phyloP scores from a whole-genome alignment of 2,888 invertebrate genomes.

The Drosophila multiciliata region DNA sequence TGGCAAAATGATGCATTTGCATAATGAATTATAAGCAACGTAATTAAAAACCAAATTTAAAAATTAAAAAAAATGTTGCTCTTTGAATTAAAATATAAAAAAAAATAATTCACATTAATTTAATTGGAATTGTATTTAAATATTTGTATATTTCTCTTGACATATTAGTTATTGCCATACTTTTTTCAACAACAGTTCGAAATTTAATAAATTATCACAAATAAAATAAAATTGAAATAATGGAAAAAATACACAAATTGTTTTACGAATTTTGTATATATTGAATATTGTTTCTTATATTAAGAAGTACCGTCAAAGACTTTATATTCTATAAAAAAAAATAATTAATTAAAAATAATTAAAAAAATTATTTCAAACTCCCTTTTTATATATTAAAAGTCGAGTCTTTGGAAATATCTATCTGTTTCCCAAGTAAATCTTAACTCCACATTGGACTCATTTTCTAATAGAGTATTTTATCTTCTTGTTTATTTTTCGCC shows the following conservation, averaged over 20 bases:
- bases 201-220: neutral
- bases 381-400: accelerated
- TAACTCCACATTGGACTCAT: neutral
- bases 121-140: neutral
- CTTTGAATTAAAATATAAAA: neutral
- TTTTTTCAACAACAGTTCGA: neutral
- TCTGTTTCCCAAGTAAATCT: neutral
- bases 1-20: neutral
- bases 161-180: neutral
- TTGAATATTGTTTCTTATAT: neutral
- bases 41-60: neutral
- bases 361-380: accelerated
- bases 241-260: neutral
- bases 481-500: conserved; percentile 5
- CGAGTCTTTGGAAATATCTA: neutral
- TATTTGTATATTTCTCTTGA: neutral
- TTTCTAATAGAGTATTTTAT: neutral
- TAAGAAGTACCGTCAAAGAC: accelerated
- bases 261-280: neutral
- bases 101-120: neutral
- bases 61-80: neutral
- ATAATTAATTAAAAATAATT: too few relatives aligned
- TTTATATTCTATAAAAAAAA: too few relatives aligned
- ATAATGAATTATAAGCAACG: neutral
- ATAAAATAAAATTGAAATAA: neutral